Conservation (phyloP, 2,113 vertebrate species). For the Edolisoma coerulescens region DNA sequence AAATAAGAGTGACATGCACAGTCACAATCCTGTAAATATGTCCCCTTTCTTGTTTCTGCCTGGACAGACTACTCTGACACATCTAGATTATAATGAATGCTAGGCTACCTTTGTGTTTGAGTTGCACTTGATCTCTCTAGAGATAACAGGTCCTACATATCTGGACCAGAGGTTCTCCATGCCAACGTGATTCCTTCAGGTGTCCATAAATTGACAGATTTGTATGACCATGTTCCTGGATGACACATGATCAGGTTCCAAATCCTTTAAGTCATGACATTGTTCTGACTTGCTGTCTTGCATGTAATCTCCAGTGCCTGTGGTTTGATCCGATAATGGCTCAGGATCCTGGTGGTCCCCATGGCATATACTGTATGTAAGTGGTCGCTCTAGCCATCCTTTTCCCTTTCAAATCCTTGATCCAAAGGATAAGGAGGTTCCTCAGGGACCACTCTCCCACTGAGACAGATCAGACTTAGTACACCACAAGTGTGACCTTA, state of each 20-base stretch:
- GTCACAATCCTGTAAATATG: neutral
- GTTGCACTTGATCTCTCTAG: neutral
- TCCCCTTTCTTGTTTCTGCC: neutral
- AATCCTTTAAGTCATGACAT: neutral
- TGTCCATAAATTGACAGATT: neutral
- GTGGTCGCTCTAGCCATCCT: neutral
- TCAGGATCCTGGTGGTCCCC: neutral
- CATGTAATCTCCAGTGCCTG: neutral
- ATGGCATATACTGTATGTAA: neutral
- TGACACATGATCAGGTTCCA: neutral
- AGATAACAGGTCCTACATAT: neutral
- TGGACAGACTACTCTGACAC: neutral
- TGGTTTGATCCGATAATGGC: neutral
- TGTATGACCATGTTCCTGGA: neutral
- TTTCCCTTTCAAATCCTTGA: neutral
- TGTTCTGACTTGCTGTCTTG: neutral
- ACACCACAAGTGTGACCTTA: neutral
- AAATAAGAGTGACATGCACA: neutral
- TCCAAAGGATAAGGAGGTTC: neutral
- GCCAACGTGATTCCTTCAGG: neutral
- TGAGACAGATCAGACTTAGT: neutral
- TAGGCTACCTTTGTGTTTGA: neutral
- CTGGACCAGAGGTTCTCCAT: neutral
- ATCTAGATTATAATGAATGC: neutral
- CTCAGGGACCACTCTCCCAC: neutral